Percentiles rank a stretch among this genome's conserved stretches.
Evolutionary conservation across 2,888 invertebrate genomes (phyloP).

Genomic region (Lingula anatina): DNA sequence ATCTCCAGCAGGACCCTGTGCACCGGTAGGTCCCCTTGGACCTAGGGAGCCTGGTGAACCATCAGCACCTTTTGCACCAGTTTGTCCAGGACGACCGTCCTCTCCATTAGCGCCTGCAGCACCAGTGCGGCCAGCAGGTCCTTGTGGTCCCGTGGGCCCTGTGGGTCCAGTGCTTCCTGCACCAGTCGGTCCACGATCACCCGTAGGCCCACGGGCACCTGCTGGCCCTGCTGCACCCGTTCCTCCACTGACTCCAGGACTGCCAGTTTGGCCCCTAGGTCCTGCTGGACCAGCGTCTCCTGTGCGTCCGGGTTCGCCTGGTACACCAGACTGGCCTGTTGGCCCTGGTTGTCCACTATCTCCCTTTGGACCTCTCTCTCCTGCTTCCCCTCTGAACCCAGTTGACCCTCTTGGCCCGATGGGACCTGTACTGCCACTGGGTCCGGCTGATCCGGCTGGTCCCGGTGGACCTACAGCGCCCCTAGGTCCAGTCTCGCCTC

Average conservation of each 20-base stretch:
- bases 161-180: slow-evolving; percentile 8
- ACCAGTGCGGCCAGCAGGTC: neutral
- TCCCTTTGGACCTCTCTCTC: neutral
- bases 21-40: slow-evolving; percentile 6
- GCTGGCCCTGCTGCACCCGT: slow-evolving; percentile 7
- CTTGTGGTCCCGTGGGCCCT: slow-evolving; percentile 6
- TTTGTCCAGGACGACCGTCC: neutral
- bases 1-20: slow-evolving; percentile 7
- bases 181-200: slow-evolving; percentile 7
- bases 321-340: slow-evolving; percentile 12
- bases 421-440: slow-evolving; percentile 6
- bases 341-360: slow-evolving; percentile 9
- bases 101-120: neutral
- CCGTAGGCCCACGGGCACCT: slow-evolving; percentile 8
- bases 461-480: slow-evolving; percentile 11
- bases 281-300: neutral
- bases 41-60: slow-evolving; percentile 10
- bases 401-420: slow-evolving; percentile 3
- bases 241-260: slow-evolving; percentile 3
- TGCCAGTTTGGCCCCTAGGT: neutral
- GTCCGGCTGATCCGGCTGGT: slow-evolving; percentile 9
- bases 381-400: neutral
- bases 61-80: slow-evolving; percentile 1
- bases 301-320: slow-evolving; percentile 9
- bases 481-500: neutral